A percentile compares a stretch with the other conserved stretches of the same genome.
Conservation (phyloP, 2,113 vertebrate species). For the Poecilia latipinna region DNA sequence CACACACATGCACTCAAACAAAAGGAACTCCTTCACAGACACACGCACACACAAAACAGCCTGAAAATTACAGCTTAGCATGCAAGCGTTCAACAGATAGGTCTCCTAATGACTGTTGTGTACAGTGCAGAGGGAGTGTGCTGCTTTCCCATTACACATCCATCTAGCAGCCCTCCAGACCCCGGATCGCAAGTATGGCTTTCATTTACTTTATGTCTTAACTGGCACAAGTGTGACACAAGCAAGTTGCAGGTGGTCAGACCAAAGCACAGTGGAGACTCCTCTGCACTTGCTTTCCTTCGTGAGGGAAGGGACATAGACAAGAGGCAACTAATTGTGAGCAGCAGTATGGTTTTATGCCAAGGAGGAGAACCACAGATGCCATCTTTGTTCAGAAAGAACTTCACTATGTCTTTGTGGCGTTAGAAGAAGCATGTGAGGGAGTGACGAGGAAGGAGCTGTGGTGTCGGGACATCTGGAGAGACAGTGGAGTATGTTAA, state of each 20-base stretch:
- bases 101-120: slow-evolving; percentile 80
- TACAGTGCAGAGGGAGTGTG: slow-evolving; percentile 78
- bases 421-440: too few relatives aligned
- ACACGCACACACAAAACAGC: slow-evolving; percentile 72
- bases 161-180: slow-evolving; percentile 57
- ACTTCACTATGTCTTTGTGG: too few relatives aligned
- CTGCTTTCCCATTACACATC: slow-evolving; percentile 73
- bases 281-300: slow-evolving; percentile 49
- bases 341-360: slow-evolving; percentile 23
- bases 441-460: too few relatives aligned
- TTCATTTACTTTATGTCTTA: slow-evolving; percentile 77
- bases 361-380: too few relatives aligned
- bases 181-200: slow-evolving; percentile 70
- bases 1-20: slow-evolving; percentile 46
- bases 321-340: neutral
- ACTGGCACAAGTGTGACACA: slow-evolving; percentile 68
- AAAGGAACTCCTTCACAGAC: slow-evolving; percentile 58
- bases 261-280: slow-evolving; percentile 46
- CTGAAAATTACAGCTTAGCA: slow-evolving; percentile 84
- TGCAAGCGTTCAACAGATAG: slow-evolving; percentile 86
- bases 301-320: neutral
- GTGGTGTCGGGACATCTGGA: too few relatives aligned
- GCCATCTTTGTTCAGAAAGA: too few relatives aligned
- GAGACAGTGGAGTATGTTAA: too few relatives aligned
- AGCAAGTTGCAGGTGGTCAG: slow-evolving; percentile 74